Evolutionary conservation across 2,888 invertebrate species (phyloP).

Genomic region (Melikaiella ostensackeni): DNA sequence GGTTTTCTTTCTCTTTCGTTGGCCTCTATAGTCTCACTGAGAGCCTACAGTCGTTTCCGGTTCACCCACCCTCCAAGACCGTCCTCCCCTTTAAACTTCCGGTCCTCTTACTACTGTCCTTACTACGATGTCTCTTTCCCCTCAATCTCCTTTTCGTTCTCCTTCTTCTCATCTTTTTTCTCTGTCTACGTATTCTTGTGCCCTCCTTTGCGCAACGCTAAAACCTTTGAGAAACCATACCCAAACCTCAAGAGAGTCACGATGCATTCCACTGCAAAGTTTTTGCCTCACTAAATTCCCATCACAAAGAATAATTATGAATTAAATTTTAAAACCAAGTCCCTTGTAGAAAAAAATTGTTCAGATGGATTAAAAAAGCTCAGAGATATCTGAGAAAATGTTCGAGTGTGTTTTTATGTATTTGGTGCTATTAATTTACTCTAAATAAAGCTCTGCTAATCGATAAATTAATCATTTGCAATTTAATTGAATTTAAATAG

Average conservation of each 20-base stretch:
- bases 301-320: not conserved
- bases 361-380: not conserved
- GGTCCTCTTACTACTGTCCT: constrained; percentile 64
- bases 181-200: constrained; percentile 10
- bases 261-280: not conserved
- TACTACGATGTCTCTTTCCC: constrained; percentile 61
- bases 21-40: constrained; percentile 60
- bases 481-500: not conserved
- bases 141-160: constrained; percentile 44
- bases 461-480: not conserved
- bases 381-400: not conserved
- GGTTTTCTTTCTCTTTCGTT: constrained; percentile 55
- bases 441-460: not conserved
- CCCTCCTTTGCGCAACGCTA: constrained; percentile 51
- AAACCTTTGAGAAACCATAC: constrained; percentile 45
- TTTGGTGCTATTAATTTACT: not conserved
- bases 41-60: constrained; percentile 69
- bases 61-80: constrained; percentile 58
- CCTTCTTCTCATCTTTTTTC: constrained; percentile 41
- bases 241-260: constrained; percentile 5
- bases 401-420: not conserved
- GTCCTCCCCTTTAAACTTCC: constrained; percentile 68
- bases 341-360: no score
- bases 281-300: not conserved
- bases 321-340: not conserved